A percentile compares a stretch with the other conserved stretches of the same genome.
phyloP scores from a whole-genome alignment of 2,888 invertebrate species.

The Hedya salicella region DNA sequence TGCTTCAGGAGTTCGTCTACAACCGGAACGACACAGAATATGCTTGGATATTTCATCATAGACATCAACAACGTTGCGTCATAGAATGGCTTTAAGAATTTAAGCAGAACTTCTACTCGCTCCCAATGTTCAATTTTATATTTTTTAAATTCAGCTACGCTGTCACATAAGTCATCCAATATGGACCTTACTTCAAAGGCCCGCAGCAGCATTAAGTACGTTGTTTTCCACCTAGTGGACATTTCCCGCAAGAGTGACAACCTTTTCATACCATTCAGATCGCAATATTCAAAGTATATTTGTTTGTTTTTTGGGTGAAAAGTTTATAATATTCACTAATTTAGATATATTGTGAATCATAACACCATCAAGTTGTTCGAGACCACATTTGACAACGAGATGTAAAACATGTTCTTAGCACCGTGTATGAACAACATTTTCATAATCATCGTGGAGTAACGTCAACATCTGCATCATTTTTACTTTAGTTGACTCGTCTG shows the following conservation, averaged over 20 bases:
- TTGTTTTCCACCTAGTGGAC: conserved; percentile 16
- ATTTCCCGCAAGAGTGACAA: conserved; percentile 22
- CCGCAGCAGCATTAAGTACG: conserved; percentile 14
- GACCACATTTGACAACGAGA: conserved; percentile 20
- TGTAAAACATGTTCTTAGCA: conserved; percentile 16
- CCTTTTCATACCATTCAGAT: conserved; percentile 2
- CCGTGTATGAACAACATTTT: neutral
- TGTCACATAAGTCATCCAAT: conserved; percentile 2
- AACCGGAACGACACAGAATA: conserved; percentile 16
- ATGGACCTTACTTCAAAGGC: neutral
- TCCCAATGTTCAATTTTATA: conserved; percentile 14
- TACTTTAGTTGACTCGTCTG: conserved; percentile 10
- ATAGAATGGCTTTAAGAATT: conserved; percentile 13
- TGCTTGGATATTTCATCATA: conserved; percentile 14
- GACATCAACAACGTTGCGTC: conserved; percentile 16
- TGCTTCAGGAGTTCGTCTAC: conserved; percentile 9
- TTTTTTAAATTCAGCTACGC: conserved; percentile 9
- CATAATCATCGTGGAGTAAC: conserved; percentile 5
- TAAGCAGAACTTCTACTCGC: conserved; percentile 11
- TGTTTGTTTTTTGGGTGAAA: conserved; percentile 22
- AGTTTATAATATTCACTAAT: conserved; percentile 15
- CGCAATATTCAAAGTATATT: conserved; percentile 10
- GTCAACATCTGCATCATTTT: conserved; percentile 15
- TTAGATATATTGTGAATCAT: conserved; percentile 9
- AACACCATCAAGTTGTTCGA: conserved; percentile 10